Percentiles rank a stretch among this genome's conserved stretches.
phyloP scores from a whole-genome alignment of 2,797 vertebrate genomes.

The Valencia hispanica region DNA sequence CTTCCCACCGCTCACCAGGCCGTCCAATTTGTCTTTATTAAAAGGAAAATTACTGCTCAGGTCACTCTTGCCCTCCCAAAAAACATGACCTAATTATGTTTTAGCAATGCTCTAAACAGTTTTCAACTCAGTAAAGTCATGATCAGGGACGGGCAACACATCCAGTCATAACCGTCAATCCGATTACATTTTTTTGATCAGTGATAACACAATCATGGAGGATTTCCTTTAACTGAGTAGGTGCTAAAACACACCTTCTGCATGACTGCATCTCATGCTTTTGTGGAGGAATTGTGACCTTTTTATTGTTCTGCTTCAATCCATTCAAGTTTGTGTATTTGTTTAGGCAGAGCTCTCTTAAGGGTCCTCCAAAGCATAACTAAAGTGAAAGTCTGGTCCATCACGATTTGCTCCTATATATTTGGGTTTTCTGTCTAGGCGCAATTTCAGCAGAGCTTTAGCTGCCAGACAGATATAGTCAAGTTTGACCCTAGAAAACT shows the following conservation, averaged over 20 bases:
- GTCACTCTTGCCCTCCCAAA: conserved; percentile 9
- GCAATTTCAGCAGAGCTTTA: background rate
- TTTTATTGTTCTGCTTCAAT: background rate
- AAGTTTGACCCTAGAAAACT: background rate
- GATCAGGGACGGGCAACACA: background rate
- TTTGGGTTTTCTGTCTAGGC: background rate
- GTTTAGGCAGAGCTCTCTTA: background rate
- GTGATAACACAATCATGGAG: no score
- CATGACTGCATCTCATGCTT: background rate
- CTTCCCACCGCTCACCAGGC: conserved; percentile 90
- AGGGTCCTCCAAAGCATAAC: background rate
- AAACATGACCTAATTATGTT: background rate
- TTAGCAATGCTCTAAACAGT: background rate
- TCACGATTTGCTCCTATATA: no score
- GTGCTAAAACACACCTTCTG: background rate
- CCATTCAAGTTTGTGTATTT: background rate
- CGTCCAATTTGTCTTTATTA: conserved; percentile 95
- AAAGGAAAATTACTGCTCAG: conserved; percentile 34
- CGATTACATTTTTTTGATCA: background rate
- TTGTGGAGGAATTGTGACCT: background rate
- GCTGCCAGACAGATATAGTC: background rate
- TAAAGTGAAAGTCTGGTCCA: background rate
- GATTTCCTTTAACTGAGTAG: background rate
- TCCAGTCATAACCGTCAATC: background rate
- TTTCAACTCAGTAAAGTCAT: background rate